These are phyloP conservation scores for Ptychochromis oligacanthus DNA, from an alignment of 2,113 vertebrate genomes.

Conservation along the genomic window DNA sequence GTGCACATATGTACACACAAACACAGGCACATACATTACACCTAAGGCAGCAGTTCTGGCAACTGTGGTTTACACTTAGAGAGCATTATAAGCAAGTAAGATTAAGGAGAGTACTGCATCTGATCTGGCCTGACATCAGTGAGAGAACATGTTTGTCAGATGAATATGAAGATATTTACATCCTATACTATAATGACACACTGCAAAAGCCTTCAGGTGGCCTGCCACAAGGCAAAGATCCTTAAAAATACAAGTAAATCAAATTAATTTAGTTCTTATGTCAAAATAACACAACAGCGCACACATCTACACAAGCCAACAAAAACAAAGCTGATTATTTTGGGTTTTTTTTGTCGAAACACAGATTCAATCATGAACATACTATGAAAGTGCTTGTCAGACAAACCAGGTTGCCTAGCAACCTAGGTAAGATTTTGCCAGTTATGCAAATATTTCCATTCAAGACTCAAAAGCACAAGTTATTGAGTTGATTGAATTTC, in stretches of 20 bases:
- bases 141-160: not conserved
- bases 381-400: conserved; percentile 23
- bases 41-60: not conserved
- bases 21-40: not conserved
- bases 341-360: conserved; percentile 1
- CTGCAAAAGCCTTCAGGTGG: not conserved
- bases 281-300: not conserved
- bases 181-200: not conserved
- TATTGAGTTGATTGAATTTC: not conserved
- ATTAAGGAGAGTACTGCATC: conserved; percentile 7
- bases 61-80: conserved; percentile 15
- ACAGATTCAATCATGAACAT: conserved; percentile 6
- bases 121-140: not conserved
- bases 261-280: not conserved
- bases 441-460: conserved; percentile 30
- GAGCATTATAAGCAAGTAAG: conserved; percentile 26
- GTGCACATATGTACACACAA: conserved; percentile 9
- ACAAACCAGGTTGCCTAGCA: conserved; percentile 44
- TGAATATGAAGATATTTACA: not conserved
- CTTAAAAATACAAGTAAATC: not conserved
- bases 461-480: conserved; percentile 1
- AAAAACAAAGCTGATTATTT: not conserved
- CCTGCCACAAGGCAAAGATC: not conserved
- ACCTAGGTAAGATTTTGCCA: conserved; percentile 27
- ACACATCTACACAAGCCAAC: not conserved